Base-by-base conservation (phyloP, 2,888 invertebrate species). In the Drosophila nr. perissopoda region DNA sequence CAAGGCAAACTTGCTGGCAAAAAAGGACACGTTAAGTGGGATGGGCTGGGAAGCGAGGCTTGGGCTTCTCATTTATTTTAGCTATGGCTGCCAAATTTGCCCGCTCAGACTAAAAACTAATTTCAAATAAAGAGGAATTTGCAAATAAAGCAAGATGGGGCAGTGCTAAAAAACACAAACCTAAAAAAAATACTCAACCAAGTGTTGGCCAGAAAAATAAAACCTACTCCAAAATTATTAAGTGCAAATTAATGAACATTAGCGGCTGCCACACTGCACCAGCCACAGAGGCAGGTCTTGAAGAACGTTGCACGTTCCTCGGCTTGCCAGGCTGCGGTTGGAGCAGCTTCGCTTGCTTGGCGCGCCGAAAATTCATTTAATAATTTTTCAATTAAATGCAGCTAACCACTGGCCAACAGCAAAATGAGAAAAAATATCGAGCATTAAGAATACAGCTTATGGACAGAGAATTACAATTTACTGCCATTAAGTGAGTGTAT, bases 301-400 rank as follows among this genome's bases (percentile, higher is more conserved):
- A 48, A 34, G 21, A 53, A 54, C 70, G 75, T 61, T 79, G 82
- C 84, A 65, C 84, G 65, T 65, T 76, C 72, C 70, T 61, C 52
- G 68, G 71, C 74, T 62, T 76, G 68, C 69, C 68, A 54, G 57
- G 4, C 59, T 53, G 62, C 11, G 80, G 61, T 58, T 62, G 48
- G 56, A 53, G 63, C 34, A 69, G 60, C 36, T 60, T 62, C 33
- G 31, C 34, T 58, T 21, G 49, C 46, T 21, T 25, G 49, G 54
- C 51, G 56, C 66, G n/a, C 73, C 79, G 31, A 89, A 86, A 90
- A 70, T 81, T 76, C 80, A 81, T 90, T 89, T 84, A 81, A 86
- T 88, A 79, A 91, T 82, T 89, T 91, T 88, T 77, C 90, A 89
- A 88, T 88, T 88, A 88, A 91, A 89, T 80, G 88, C 90, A 88